Evolutionary conservation across 2,888 invertebrate species (phyloP).

Genomic region (Brachyptera putata): DNA sequence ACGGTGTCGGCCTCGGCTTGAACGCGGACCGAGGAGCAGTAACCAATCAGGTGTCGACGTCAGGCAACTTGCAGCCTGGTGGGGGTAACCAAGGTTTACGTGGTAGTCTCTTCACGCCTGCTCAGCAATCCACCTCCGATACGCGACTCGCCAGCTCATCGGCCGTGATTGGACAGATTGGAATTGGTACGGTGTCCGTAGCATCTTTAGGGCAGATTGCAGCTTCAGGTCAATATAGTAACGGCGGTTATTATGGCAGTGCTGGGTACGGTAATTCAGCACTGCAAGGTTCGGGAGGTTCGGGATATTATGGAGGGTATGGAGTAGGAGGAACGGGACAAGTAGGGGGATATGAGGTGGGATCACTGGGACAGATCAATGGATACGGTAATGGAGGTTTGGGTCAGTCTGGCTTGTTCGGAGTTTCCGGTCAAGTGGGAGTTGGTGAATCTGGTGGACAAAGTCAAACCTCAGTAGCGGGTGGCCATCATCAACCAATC

Average conservation of each 20-base stretch:
- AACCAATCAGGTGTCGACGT: neutral
- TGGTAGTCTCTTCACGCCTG: neutral
- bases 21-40: neutral
- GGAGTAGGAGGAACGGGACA: neutral
- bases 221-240: too few species aligned
- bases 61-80: too few species aligned
- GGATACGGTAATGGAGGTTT: neutral
- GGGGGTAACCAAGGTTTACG: too few species aligned
- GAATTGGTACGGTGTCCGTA: neutral
- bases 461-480: too few species aligned
- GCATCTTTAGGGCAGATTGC: neutral
- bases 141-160: too few species aligned
- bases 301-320: neutral
- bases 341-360: neutral
- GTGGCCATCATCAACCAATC: too few species aligned
- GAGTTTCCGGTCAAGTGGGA: slow-evolving; percentile 1
- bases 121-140: neutral
- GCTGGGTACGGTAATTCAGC: too few species aligned
- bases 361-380: neutral
- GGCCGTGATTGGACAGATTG: too few species aligned
- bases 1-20: slow-evolving; percentile 9
- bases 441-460: neutral
- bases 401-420: neutral
- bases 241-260: too few species aligned
- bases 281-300: too few species aligned